A percentile compares a stretch with the other conserved stretches of the same genome.
phyloP scores from a whole-genome alignment of 2,888 invertebrate species.

The Andrena trimmerana region DNA sequence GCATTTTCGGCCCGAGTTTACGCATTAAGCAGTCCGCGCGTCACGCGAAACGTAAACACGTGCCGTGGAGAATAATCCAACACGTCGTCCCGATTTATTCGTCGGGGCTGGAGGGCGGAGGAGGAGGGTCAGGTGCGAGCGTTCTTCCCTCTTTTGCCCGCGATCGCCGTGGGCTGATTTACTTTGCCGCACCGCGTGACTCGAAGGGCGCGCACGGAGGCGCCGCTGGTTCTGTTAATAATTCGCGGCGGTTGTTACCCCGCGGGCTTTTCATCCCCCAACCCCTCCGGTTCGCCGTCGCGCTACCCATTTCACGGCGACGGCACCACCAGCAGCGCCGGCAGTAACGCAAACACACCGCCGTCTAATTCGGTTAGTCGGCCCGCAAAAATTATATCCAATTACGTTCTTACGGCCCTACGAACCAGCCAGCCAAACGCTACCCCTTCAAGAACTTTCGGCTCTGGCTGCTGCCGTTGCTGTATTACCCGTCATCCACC shows the following conservation, averaged over 20 bases:
- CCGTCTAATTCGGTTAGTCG: conserved; percentile 79
- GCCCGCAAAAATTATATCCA: conserved; percentile 80
- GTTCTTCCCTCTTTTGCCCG: conserved; percentile 51
- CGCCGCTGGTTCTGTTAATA: conserved; percentile 73
- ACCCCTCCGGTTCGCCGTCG: conserved; percentile 42
- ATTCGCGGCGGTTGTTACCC: conserved; percentile 74
- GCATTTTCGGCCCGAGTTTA: not conserved
- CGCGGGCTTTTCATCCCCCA: conserved; percentile 70
- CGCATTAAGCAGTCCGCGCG: conserved; percentile 9
- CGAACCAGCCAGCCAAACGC: conserved; percentile 59
- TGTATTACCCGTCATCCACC: conserved; percentile 56
- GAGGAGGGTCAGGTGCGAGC: conserved; percentile 16
- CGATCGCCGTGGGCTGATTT: conserved; percentile 72
- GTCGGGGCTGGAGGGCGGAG: conserved; percentile 10
- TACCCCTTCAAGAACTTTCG: conserved; percentile 54
- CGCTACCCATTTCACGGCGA: conserved; percentile 56
- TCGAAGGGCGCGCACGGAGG: conserved; percentile 66
- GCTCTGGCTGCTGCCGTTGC: conserved; percentile 28
- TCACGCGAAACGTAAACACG: conserved; percentile 25
- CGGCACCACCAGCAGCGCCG: conserved; percentile 58
- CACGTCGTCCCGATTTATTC: conserved; percentile 55
- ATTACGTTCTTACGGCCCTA: conserved; percentile 74
- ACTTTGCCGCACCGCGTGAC: conserved; percentile 67
- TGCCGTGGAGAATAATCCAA: conserved; percentile 50
- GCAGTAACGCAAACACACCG: conserved; percentile 76